Conservation (phyloP, 2,888 invertebrate species). For the Harmothoe impar region DNA sequence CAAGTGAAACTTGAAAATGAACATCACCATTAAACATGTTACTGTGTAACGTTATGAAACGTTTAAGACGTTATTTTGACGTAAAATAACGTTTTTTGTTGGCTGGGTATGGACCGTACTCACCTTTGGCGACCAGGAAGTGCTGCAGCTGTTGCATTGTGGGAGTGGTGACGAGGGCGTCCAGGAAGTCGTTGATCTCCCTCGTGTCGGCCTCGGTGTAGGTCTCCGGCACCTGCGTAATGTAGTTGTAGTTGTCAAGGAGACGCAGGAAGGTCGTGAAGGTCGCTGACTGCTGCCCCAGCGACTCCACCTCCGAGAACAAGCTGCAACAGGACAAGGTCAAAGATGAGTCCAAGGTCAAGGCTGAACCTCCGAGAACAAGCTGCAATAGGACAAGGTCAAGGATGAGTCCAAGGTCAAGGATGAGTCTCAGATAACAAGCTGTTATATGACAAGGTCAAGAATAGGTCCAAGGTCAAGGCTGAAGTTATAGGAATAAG, state of each 20-base stretch:
- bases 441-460: constrained; percentile 25
- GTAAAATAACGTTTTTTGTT: too few relatives aligned
- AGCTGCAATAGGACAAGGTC: constrained; percentile 44
- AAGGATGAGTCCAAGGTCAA: background rate
- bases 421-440: background rate
- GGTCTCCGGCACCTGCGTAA: constrained; percentile 88
- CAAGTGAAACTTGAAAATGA: too few relatives aligned
- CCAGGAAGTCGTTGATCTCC: constrained; percentile 92
- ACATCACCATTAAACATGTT: too few relatives aligned
- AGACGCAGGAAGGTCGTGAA: constrained; percentile 89
- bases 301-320: constrained; percentile 15
- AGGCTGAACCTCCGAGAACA: constrained; percentile 9
- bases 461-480: background rate
- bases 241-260: constrained; percentile 93
- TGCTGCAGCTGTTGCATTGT: constrained; percentile 90
- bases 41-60: too few relatives aligned
- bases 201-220: constrained; percentile 89
- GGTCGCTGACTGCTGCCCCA: constrained; percentile 83
- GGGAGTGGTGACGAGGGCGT: constrained; percentile 89
- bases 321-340: constrained; percentile 45
- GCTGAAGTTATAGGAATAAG: too few relatives aligned
- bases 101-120: too few relatives aligned
- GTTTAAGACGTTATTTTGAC: too few relatives aligned
- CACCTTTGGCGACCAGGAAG: constrained; percentile 87
- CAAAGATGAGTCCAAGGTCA: background rate